Base-by-base conservation (phyloP, 2,113 vertebrate genomes). In the Anarrhichthys ocellatus region DNA sequence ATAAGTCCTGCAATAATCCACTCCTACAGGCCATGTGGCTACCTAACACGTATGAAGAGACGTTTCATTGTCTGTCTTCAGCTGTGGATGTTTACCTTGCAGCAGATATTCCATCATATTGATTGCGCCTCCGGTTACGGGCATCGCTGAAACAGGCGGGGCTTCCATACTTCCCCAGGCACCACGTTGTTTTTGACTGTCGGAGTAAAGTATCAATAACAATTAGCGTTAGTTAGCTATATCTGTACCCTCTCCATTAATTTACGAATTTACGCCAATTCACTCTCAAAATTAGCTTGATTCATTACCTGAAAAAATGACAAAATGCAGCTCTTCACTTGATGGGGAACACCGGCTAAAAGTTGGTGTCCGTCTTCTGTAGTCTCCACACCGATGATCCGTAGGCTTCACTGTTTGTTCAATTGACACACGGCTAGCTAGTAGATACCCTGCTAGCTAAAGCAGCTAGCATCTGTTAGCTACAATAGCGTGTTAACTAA, bases 101-200 rank as follows among this genome's bases (percentile, higher is more conserved):
- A 99, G 91, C 59, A 99, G 87, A 76, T 98, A 98, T 82, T 99
- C 98, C 98, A 99, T 98, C 97, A 98, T 99, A 78, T 98, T 98
- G 80, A 99, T 97, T 13, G 97, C 95, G 40, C 98, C 97, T 2
- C 97, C 97, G 1, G 97, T 97, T 22, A 99, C 96, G 2, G 97
- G 97, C 97, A 98, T 97, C 90, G 96, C 97, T 36, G 96, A 96
- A 3, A 99, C 97, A 0, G 97, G 98, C 2, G 98, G 98, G 9
- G 97, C 97, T 91, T 99, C 97, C 97, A 98, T 99, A 20, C 20
- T 88, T 66, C 22, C 50, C 40, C 14, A 6, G 71, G 5, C 9
- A 70, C n/a, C 5, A 2, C 15, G 24, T 6, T 27, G 9, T 32
- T 63, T 36, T 18, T 7, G 1, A 56, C 78, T 86, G 27, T 48